Evolutionary conservation across 2,797 vertebrate species (phyloP).

Genomic region (Girardinus metallicus): DNA sequence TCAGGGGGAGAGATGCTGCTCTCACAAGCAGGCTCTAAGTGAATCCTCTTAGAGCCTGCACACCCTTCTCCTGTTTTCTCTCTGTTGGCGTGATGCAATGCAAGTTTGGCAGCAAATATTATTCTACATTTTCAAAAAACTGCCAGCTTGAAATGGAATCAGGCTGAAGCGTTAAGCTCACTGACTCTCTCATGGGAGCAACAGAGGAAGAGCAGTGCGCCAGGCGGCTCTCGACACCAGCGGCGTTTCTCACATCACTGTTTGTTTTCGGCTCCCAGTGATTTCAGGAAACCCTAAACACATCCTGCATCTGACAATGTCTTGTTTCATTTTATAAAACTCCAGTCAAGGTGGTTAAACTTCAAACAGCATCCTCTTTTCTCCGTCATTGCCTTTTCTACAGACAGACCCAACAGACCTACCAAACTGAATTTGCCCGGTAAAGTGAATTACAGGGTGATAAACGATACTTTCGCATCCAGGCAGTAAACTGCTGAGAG

Average conservation of each 20-base stretch:
- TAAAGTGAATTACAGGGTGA: slow-evolving; percentile 82
- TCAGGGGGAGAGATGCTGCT: slow-evolving; percentile 17
- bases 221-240: slow-evolving; percentile 9
- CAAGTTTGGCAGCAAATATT: slow-evolving; percentile 75
- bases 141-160: slow-evolving; percentile 67
- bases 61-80: slow-evolving; percentile 20
- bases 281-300: slow-evolving; percentile 23
- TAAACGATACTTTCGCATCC: slow-evolving; percentile 81
- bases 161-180: slow-evolving; percentile 61
- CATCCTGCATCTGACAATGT: slow-evolving; percentile 7
- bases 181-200: slow-evolving; percentile 52
- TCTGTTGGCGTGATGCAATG: slow-evolving; percentile 55
- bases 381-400: slow-evolving; percentile 37
- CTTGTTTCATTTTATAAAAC: slow-evolving; percentile 36
- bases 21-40: too few relatives aligned
- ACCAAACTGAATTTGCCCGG: slow-evolving; percentile 77
- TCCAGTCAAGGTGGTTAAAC: slow-evolving; percentile 42
- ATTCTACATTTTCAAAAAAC: slow-evolving; percentile 63
- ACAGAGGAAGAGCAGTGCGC: slow-evolving; percentile 30
- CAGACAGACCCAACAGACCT: slow-evolving; percentile 65
- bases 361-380: slow-evolving; percentile 38
- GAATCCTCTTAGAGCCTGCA: slow-evolving; percentile 24
- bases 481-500: slow-evolving; percentile 81
- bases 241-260: slow-evolving; percentile 12
- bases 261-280: slow-evolving; percentile 26